Conservation (phyloP, 2,113 vertebrate species). For the Catharus fuscescens region DNA sequence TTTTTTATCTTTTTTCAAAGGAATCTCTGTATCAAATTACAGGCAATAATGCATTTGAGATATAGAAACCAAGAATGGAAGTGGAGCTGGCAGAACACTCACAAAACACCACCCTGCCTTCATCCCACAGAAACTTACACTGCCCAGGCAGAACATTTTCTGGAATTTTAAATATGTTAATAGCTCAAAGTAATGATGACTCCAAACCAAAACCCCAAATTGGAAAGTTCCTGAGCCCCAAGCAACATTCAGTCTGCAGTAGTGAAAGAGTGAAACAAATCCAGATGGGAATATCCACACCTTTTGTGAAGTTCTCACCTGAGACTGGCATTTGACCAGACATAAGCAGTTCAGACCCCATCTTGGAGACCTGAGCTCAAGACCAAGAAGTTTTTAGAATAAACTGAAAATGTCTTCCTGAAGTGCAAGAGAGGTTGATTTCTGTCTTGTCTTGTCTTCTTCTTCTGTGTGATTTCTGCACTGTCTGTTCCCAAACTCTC, state of each 20-base stretch:
- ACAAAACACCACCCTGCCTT: neutral
- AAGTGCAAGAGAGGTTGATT: neutral
- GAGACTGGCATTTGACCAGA: neutral
- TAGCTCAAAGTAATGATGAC: neutral
- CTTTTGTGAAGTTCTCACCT: neutral
- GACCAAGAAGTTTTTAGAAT: neutral
- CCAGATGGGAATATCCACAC: neutral
- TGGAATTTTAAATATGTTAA: slow-evolving; percentile 18
- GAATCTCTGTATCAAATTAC: neutral
- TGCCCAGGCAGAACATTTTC: neutral
- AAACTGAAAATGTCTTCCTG: neutral
- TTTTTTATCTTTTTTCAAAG: neutral
- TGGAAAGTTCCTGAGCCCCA: neutral
- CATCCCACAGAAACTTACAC: neutral
- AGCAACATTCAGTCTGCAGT: neutral
- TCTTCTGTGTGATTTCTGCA: neutral
- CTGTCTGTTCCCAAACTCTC: neutral
- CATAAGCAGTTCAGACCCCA: neutral
- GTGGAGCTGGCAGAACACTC: neutral
- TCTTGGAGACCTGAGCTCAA: neutral
- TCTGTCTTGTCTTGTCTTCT: neutral
- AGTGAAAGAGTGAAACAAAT: neutral
- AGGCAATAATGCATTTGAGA: neutral
- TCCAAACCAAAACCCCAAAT: slow-evolving; percentile 29
- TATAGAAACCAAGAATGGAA: neutral